Evolutionary conservation across 1,140 invertebrate species (phyloP), one percentile per base, ranked within the genome.

Genomic region (Babylonia areolata): DNA sequence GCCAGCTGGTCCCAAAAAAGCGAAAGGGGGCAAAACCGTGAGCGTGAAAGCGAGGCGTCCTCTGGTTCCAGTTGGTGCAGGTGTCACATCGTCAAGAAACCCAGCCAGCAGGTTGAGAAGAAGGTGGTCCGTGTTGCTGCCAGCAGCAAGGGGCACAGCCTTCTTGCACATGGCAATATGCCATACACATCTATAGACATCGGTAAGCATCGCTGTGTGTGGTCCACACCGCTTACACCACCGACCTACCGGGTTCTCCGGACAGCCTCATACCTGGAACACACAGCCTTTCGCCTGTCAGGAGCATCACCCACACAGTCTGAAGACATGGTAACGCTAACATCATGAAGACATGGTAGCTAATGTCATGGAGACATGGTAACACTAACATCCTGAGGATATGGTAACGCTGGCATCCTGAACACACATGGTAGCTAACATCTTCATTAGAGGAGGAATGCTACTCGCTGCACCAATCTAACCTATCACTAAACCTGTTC

Each of bases 81-180:
- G 2, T 0, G 75, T 40, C 2, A 77, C 37, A 71, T 37, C 73
- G 64, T 84, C 82, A 46, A 75, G 82, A 42, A 75, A 84, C 64
- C 84, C 51, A 58, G 31, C 83, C 84, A 40, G 84, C 86, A 85
- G 83, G 40, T 69, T 37, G 54, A 58, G 83, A 37, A 71, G 54
- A 35, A 69, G 81, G 37, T 17, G 39, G 83, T 33, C 15, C 69
- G 12, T 42, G 73, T 83, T 46, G 54, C 87, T 85, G 0, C 84
- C 86, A 86, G 82, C 85, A 20, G 12, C 20, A 81, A 85, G 78
- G 69, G 33, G n/a, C n/a, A n/a, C n/a, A n/a, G n/a, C n/a, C 71
- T 73, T 40, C 40, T 46, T 58, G 51, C 82, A 87, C 89, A 92
- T 93, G 92, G 90, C 92, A 93, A 93, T 93, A 92, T 93, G 92